Evolutionary conservation across 2,797 vertebrate genomes (phyloP), one percentile per base, ranked within the genome.

Genomic region (Mormyrops boulengeri): DNA sequence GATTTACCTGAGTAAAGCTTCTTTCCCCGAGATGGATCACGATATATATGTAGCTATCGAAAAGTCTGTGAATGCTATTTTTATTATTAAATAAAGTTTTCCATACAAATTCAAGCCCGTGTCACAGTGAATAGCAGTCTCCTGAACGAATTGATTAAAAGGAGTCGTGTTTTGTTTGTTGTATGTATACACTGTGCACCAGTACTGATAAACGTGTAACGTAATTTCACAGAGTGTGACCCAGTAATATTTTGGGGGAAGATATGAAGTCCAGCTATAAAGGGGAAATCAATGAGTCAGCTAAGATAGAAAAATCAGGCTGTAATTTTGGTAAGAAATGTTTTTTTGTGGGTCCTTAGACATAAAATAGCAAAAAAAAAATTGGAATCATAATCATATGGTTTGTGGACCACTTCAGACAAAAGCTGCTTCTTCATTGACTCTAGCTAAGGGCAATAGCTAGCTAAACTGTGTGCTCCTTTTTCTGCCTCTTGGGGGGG

Each of bases 61-160:
- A 95, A 97, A 97, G 96, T 97, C 97, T 98, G 97, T 98, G 97
- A 97, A 97, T 97, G 97, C 97, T 98, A 97, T 98, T 99, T 99
- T 98, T 98, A 97, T 97, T 97, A 97, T 97, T 96, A 96, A 98
- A 98, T 99, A 99, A 98, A 97, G 95, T 98, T 89, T 98, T 98
- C 97, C 97, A 97, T 97, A 96, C 96, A 98, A 97, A 97, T 95
- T 95, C 93, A 91, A 80, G 80, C 92, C 93, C 93, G 94, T 90
- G 91, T 62, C 9, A 91, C 9, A 8, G 41, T 88, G 41, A 66
- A 19, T 62, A 49, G 14, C 30, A 62, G 34, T 44, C 8, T 62
- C 38, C 30, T 66, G 86, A 62, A 41, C 8, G 2, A 85, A 53
- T 34, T 26, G 11, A 26, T 52, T 50, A 49, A 12, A 85, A 85